Conservation (phyloP, 2,797 vertebrate genomes). For the Denticeps clupeoides region DNA sequence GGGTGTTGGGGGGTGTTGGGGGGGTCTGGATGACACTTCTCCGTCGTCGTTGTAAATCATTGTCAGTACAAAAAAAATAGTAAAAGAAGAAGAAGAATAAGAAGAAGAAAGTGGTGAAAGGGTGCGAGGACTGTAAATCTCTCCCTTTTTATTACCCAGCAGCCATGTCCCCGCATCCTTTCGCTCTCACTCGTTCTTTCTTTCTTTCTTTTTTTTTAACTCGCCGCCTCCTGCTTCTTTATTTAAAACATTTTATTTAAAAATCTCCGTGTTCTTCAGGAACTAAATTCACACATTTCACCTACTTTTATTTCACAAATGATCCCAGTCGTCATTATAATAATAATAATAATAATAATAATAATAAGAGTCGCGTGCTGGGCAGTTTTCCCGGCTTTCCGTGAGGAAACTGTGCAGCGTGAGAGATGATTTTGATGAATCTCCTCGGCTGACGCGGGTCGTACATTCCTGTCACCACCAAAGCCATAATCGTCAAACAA, state of each 20-base stretch:
- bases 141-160: conserved; percentile 98
- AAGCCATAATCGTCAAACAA: conserved; percentile 31
- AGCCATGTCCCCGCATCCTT: conserved; percentile 79
- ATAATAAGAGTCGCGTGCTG: too few relatives aligned
- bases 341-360: background rate
- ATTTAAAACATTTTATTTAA: too few relatives aligned
- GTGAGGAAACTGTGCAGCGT: conserved; percentile 15
- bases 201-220: too few relatives aligned
- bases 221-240: too few relatives aligned
- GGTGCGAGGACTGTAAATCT: conserved; percentile 98
- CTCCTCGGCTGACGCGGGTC: conserved; percentile 24
- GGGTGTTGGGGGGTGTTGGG: conserved; percentile 39
- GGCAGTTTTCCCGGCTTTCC: too few relatives aligned
- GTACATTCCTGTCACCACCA: conserved; percentile 31
- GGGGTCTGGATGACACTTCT: conserved; percentile 50
- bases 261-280: too few relatives aligned
- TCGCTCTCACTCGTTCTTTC: too few relatives aligned
- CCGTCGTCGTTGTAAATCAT: conserved; percentile 92
- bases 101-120: conserved; percentile 99
- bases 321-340: background rate
- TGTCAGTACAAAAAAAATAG: too few relatives aligned
- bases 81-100: too few relatives aligned
- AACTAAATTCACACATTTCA: conserved; percentile 1
- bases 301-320: background rate
- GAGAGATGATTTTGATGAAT: conserved; percentile 38